Evolutionary conservation across 2,888 invertebrate genomes (phyloP), one percentile per base, ranked within the genome.

Genomic region (Drosophila yooni): DNA sequence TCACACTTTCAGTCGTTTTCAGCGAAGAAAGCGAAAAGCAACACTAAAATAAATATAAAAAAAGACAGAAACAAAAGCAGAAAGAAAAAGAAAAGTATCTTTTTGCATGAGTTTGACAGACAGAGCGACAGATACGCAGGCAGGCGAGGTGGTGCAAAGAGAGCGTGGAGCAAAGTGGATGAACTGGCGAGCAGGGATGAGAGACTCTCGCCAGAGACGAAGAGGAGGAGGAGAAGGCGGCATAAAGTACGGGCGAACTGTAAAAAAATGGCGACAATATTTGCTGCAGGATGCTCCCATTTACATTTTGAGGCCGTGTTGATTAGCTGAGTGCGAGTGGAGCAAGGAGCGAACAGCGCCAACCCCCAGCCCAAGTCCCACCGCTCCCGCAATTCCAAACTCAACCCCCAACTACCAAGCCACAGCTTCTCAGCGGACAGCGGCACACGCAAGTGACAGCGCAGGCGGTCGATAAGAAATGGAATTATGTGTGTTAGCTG

Each of bases 211-310:
- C 36, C 25, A 1, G 13, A 11, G 7, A 6, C 1, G 13, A 43
- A 21, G n/a, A n/a, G 11, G 2, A n/a, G 5, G 8, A n/a, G 40
- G 3, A 18, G 18, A 11, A 21, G 13, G 11, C 13, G 53, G 50
- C 56, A 60, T 18, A 38, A 29, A 27, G 18, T 27, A 27, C 18
- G 15, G 18, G 38, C 11, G 13, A 48, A 52, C 52, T 60, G 27
- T 31, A 67, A 67, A 79, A 91, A 91, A 92, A 92, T 92, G 91
- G 91, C 92, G 92, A 91, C 90, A 87, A 72, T 88, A 81, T 90
- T 91, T 85, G 83, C 81, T 68, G 79, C 82, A 81, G 83, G 80
- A 87, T 82, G 81, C 73, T 81, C 86, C 80, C 80, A 89, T 89
- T 91, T 91, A 85, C 91, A 83, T 88, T 91, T 86, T 84, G 83